Evolutionary conservation across 2,888 invertebrate species (phyloP).

Genomic region (Erebia palarica): DNA sequence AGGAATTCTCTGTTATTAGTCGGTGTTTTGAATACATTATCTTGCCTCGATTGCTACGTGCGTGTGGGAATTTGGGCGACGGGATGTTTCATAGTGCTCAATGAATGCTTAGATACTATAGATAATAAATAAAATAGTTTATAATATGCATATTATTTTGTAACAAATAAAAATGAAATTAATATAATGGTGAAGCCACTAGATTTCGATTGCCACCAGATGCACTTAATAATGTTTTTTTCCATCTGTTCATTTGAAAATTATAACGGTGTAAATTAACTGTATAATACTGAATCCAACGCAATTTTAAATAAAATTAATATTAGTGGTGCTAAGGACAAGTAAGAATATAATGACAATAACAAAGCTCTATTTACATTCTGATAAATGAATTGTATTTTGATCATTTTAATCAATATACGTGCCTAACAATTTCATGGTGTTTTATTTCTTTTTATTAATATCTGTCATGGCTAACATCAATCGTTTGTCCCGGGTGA

Average conservation of each 20-base stretch:
- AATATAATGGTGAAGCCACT: not conserved
- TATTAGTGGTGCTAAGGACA: conserved; percentile 62
- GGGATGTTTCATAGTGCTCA: conserved; percentile 48
- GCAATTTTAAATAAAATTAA: conserved; percentile 21
- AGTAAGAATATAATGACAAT: conserved; percentile 45
- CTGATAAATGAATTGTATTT: conserved; percentile 55
- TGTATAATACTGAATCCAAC: conserved; percentile 16
- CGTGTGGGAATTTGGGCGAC: conserved; percentile 54
- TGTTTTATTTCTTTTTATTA: conserved; percentile 42
- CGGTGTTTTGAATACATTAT: conserved; percentile 30
- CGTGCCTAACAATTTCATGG: conserved; percentile 60
- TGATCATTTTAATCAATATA: conserved; percentile 65
- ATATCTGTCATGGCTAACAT: not conserved
- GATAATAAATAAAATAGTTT: not conserved
- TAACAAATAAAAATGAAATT: not conserved
- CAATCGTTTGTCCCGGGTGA: not conserved
- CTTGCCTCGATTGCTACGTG: conserved; percentile 78
- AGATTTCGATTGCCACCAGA: not conserved
- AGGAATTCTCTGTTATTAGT: conserved; percentile 6
- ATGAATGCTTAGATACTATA: conserved; percentile 21
- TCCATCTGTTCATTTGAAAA: not conserved
- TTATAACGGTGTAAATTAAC: not conserved
- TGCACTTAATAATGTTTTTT: conserved; percentile 2
- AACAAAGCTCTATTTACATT: conserved; percentile 57
- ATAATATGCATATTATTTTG: not conserved